Evolutionary conservation across 2,888 invertebrate genomes (phyloP), one percentile per base, ranked within the genome.

Genomic region (Iselma pallidipennis): DNA sequence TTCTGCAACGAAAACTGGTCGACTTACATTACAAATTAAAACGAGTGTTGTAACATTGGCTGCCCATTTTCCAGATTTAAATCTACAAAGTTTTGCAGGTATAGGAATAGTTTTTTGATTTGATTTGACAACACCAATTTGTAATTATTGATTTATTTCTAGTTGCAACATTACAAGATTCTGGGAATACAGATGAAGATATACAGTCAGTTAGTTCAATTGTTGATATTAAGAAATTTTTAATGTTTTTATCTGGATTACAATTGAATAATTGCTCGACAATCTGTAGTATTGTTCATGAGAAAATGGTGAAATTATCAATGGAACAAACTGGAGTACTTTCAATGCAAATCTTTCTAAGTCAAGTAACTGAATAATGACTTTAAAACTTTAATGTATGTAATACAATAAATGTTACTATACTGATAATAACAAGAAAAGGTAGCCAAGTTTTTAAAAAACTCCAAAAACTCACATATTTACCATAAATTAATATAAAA

Each of bases 361-460:
- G 90, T 66, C 91, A 92, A 23, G 86, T 91, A 68, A 81, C 77
- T 61, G 66, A 68, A 55, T 71, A 67, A 67, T 55, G 12, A 29
- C 52, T 19, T 28, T 49, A 28, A 26, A 55, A 29, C 49, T 19
- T 26, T 37, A 23, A 42, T 54, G 50, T 25, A 49, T 16, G 12
- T n/a, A 62, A 29, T 19, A 65, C 53, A 28, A 67, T 50, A 63
- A 66, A 42, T 88, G 68, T 50, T 33, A 67, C 37, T 57, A 63
- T 28, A 54, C 2, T 57, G 25, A 69, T 33, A 37, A 76, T 80
- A 37, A 89, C 77, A 10, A 83, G 56, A 78, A 95, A 95, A 6
- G 95, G 95, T 60, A 91, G 69, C 95, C 95, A 95, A 0, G 94
- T 93, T 82, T 92, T 94, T 37, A 94, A 59, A 72, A 92, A 89